Percentiles rank a stretch among this genome's conserved stretches.
Conservation (phyloP, 2,113 vertebrate genomes). For the Epinephelus cyanopodus region DNA sequence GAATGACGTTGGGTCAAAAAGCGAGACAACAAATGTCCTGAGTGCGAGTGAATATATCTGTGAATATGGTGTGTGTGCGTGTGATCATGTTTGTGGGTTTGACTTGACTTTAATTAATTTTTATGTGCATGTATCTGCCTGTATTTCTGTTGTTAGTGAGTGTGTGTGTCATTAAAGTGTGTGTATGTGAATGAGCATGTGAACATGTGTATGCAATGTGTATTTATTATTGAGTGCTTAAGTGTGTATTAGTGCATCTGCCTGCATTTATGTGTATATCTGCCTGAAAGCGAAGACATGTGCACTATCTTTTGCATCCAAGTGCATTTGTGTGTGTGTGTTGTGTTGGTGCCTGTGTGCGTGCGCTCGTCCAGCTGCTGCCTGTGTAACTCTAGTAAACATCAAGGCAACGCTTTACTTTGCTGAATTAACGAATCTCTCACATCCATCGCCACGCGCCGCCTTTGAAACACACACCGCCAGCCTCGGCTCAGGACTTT, state of each 20-base stretch:
- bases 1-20: slow-evolving; percentile 13
- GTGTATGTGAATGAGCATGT: not conserved
- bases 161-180: not conserved
- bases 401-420: slow-evolving; percentile 89
- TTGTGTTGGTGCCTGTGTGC: not conserved
- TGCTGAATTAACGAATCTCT: slow-evolving; percentile 90
- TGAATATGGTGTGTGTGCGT: not conserved
- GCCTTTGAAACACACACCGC: slow-evolving; percentile 90
- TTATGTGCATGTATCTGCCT: not conserved
- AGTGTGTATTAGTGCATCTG: slow-evolving; percentile 2
- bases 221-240: not conserved
- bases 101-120: too few relatives aligned
- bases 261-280: not conserved
- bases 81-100: not conserved
- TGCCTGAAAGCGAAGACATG: slow-evolving; percentile 12
- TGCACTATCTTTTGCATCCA: not conserved
- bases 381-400: slow-evolving; percentile 86
- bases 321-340: not conserved
- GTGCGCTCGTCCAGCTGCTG: slow-evolving; percentile 75
- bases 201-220: slow-evolving; percentile 19
- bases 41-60: too few relatives aligned
- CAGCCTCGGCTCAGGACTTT: slow-evolving; percentile 60
- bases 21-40: slow-evolving; percentile 2
- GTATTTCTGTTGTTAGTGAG: not conserved
- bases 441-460: slow-evolving; percentile 89